These are phyloP conservation scores for Elgaria multicarinata DNA, from an alignment of 2,113 vertebrate genomes.

Conservation along the genomic window DNA sequence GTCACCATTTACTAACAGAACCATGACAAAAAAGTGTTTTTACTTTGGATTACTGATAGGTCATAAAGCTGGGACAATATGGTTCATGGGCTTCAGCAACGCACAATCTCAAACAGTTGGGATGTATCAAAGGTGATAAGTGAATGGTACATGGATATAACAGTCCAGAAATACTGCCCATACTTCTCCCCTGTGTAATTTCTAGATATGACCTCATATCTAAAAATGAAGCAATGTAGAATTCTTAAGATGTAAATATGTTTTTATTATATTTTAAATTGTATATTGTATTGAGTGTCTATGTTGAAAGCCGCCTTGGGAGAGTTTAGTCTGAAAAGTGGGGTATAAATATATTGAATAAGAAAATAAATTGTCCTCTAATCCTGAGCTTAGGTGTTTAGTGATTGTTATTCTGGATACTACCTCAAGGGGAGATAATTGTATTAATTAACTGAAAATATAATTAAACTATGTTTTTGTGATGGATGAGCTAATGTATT, in stretches of 20 bases:
- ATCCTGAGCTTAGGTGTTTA: neutral
- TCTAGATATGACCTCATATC: neutral
- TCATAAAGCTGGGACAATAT: neutral
- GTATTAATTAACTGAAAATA: neutral
- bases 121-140: neutral
- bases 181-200: neutral
- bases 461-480: neutral
- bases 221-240: neutral
- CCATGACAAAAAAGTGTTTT: neutral
- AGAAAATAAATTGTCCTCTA: neutral
- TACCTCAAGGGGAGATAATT: neutral
- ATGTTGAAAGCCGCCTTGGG: neutral
- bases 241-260: neutral
- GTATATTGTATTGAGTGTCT: neutral
- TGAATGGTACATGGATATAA: neutral
- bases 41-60: neutral
- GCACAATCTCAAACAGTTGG: neutral
- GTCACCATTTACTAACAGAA: too few species aligned
- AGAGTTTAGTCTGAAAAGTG: neutral
- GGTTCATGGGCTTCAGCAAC: neutral
- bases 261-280: neutral
- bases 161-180: too few species aligned
- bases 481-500: conserved; percentile 10
- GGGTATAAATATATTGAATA: neutral
- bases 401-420: neutral